phyloP scores from a whole-genome alignment of 2,888 invertebrate genomes.

The Tipula unca region DNA sequence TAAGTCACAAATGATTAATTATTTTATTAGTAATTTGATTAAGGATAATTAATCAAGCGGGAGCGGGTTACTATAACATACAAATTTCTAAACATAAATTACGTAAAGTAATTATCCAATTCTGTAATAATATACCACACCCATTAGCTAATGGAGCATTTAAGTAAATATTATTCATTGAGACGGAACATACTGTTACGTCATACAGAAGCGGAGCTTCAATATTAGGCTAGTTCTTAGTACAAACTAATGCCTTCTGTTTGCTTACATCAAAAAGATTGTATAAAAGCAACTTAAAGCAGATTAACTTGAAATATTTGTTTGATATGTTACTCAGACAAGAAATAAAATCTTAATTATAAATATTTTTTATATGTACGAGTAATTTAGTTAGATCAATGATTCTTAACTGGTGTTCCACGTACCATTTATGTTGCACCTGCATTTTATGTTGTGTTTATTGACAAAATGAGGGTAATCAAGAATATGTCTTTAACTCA shows the following conservation, averaged over 20 bases:
- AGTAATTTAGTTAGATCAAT: neutral
- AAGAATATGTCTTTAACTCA: too few species aligned
- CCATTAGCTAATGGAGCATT: neutral
- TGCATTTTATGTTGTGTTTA: too few species aligned
- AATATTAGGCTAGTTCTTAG: neutral
- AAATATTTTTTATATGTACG: neutral
- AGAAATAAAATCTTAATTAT: neutral
- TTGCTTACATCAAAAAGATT: neutral
- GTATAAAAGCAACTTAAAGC: neutral
- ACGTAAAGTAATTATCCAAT: neutral
- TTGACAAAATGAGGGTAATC: too few species aligned
- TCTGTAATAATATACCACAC: neutral
- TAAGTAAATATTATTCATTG: neutral
- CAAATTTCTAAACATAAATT: neutral
- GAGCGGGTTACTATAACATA: neutral
- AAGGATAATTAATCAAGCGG: neutral
- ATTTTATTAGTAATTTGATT: neutral
- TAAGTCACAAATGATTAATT: constrained; percentile 48
- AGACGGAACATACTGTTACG: neutral
- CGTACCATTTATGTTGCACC: neutral
- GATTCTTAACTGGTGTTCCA: neutral
- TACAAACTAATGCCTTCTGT: neutral
- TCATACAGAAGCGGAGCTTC: neutral
- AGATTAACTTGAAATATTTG: neutral
- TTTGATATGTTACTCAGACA: neutral